Evolutionary conservation across 2,113 vertebrate genomes (phyloP).

Genomic region (Chamaea fasciata): DNA sequence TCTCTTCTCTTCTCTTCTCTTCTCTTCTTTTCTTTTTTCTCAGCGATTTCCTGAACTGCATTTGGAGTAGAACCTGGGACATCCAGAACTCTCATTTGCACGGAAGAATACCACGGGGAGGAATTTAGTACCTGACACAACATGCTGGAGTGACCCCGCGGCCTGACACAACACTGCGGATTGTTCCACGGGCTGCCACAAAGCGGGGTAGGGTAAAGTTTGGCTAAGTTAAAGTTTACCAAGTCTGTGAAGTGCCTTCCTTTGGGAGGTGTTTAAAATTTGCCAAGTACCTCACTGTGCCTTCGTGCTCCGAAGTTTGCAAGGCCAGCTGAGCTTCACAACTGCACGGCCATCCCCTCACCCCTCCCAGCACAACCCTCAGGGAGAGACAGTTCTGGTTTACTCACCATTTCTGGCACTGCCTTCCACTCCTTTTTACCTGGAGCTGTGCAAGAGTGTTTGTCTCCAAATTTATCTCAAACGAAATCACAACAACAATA

Average conservation of each 20-base stretch:
- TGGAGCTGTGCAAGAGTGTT: background rate
- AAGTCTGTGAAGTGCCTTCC: background rate
- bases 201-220: too few relatives aligned
- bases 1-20: too few relatives aligned
- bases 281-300: background rate
- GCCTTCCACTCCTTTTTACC: background rate
- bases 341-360: accelerated
- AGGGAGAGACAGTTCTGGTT: background rate
- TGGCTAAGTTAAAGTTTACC: background rate
- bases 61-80: background rate
- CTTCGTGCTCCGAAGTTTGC: background rate
- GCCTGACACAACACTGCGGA: background rate
- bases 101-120: background rate
- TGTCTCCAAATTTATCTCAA: background rate
- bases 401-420: background rate
- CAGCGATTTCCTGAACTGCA: background rate
- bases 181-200: background rate
- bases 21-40: background rate
- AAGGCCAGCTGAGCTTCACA: background rate
- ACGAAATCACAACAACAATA: background rate
- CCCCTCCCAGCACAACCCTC: background rate
- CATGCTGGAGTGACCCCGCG: background rate
- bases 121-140: background rate
- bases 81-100: background rate
- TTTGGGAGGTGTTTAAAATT: background rate